Conservation (phyloP, 2,888 invertebrate species). For the Plutella xylostella region DNA sequence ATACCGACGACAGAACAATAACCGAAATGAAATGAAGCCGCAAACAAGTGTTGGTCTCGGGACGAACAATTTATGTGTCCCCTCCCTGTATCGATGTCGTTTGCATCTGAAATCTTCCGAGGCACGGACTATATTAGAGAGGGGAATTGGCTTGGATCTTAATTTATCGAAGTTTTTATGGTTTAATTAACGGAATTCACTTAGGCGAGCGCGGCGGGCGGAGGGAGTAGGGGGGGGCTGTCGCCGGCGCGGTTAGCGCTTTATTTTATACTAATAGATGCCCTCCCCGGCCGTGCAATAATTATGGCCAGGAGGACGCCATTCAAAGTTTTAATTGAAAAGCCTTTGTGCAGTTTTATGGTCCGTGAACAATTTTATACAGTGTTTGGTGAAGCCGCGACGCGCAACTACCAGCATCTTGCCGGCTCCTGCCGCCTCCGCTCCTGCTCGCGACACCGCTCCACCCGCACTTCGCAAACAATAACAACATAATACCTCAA, state of each 20-base stretch:
- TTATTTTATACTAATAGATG: slow-evolving; percentile 62
- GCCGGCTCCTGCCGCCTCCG: slow-evolving; percentile 25
- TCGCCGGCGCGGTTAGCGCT: slow-evolving; percentile 39
- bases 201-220: slow-evolving; percentile 41
- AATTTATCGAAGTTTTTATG: slow-evolving; percentile 72
- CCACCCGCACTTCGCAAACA: neutral
- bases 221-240: slow-evolving; percentile 30
- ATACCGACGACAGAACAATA: slow-evolving; percentile 23
- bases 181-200: slow-evolving; percentile 73
- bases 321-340: slow-evolving; percentile 69
- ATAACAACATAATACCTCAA: slow-evolving; percentile 8
- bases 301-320: slow-evolving; percentile 51
- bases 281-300: slow-evolving; percentile 42
- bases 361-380: slow-evolving; percentile 52
- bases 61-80: slow-evolving; percentile 44
- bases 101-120: slow-evolving; percentile 66
- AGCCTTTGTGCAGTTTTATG: slow-evolving; percentile 64
- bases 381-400: slow-evolving; percentile 36
- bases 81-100: slow-evolving; percentile 55
- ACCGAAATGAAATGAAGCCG: slow-evolving; percentile 39
- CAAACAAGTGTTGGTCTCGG: slow-evolving; percentile 47
- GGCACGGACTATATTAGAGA: slow-evolving; percentile 54
- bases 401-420: slow-evolving; percentile 24
- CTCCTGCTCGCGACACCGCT: neutral
- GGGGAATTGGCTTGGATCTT: slow-evolving; percentile 69